A percentile compares a stretch with the other conserved stretches of the same genome.
Evolutionary conservation across 2,113 vertebrate genomes (phyloP).

Genomic region (Eptesicus fuscus): DNA sequence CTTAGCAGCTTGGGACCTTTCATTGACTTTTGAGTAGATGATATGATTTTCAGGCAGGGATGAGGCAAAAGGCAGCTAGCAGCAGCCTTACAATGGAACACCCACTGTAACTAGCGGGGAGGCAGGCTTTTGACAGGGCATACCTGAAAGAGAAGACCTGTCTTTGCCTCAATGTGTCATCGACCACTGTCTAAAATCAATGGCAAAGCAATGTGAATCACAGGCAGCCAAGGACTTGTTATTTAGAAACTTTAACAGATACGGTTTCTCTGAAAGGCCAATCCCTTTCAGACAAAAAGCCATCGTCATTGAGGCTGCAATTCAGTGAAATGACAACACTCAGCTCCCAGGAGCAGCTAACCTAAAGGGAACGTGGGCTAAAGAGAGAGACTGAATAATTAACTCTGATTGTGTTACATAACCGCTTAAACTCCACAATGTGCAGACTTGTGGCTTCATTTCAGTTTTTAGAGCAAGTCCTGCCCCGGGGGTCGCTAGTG

Average conservation of each 20-base stretch:
- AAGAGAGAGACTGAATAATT: neutral
- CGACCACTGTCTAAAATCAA: constrained; percentile 13
- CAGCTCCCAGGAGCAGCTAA: neutral
- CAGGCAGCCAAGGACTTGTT: constrained; percentile 50
- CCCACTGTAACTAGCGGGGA: neutral
- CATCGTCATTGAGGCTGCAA: neutral
- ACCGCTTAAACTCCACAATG: neutral
- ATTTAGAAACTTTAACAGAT: constrained; percentile 59
- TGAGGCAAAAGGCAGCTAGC: neutral
- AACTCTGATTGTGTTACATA: neutral
- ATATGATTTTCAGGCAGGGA: neutral
- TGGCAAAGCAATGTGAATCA: neutral
- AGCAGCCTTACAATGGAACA: neutral
- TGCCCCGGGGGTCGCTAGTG: neutral
- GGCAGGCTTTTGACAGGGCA: neutral
- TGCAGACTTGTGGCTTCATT: neutral
- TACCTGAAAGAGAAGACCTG: constrained; percentile 12
- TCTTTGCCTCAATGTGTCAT: neutral
- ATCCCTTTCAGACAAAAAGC: constrained; percentile 66
- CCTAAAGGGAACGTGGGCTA: neutral
- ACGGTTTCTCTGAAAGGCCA: neutral
- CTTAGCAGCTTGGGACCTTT: constrained; percentile 13
- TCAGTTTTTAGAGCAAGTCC: neutral
- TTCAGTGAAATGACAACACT: constrained; percentile 66
- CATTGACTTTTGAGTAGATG: neutral